phyloP scores from a whole-genome alignment of 2,888 invertebrate species.

The Athetis lepigone region DNA sequence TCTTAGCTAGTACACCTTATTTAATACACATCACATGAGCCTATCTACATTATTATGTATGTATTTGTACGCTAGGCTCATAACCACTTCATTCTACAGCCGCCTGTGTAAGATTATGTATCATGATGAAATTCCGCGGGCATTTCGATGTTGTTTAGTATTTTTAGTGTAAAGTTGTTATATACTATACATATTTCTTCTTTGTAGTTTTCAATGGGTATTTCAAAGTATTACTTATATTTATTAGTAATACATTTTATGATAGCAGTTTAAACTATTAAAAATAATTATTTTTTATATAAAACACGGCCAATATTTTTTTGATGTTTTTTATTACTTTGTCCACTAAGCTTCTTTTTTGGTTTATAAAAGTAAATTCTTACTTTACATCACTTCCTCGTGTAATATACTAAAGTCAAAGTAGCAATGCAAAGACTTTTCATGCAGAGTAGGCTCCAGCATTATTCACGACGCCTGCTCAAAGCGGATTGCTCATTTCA shows the following conservation, averaged over 20 bases:
- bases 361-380: no score
- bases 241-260: neutral
- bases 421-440: no score
- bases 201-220: constrained; percentile 26
- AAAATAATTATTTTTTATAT: no score
- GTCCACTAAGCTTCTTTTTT: no score
- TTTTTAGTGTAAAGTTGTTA: constrained; percentile 1
- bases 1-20: constrained; percentile 46
- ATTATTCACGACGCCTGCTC: no score
- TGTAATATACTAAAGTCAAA: no score
- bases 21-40: constrained; percentile 35
- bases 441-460: no score
- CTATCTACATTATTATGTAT: constrained; percentile 30
- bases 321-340: no score
- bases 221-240: neutral
- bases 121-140: constrained; percentile 17
- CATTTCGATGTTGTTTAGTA: constrained; percentile 2
- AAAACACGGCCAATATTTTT: no score
- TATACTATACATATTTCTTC: neutral
- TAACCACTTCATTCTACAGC: constrained; percentile 37
- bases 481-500: no score
- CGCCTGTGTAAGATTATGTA: constrained; percentile 34
- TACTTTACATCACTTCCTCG: no score
- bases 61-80: constrained; percentile 26
- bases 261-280: no score